A percentile compares a stretch with the other conserved stretches of the same genome.
phyloP scores from a whole-genome alignment of 2,797 vertebrate species.

The Muscicapa striata region DNA sequence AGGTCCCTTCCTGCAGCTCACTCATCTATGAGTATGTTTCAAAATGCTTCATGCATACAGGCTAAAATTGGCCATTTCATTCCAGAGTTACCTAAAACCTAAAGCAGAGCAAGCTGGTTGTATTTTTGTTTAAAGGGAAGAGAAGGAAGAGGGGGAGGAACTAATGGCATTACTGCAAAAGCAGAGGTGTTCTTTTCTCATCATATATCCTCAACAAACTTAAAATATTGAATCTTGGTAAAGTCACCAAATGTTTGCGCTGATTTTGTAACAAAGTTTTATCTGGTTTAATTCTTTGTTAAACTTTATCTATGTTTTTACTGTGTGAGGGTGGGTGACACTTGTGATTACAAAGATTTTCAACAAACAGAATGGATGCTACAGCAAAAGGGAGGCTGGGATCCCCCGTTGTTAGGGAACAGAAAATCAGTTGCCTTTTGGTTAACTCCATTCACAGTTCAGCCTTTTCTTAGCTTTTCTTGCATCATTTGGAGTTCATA shows the following conservation, averaged over 20 bases:
- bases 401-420: rapidly evolving
- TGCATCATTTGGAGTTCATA: neutral
- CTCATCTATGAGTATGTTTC: neutral
- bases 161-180: neutral
- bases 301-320: neutral
- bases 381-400: neutral
- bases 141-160: neutral
- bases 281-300: neutral
- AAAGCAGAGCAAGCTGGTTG: neutral
- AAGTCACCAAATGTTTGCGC: neutral
- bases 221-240: neutral
- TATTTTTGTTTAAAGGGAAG: neutral
- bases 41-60: neutral
- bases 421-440: neutral
- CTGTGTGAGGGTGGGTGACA: neutral
- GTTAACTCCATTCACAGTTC: neutral
- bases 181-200: neutral
- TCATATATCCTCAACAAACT: neutral
- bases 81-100: neutral
- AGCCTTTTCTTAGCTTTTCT: neutral
- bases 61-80: neutral
- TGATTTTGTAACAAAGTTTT: neutral
- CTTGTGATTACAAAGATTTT: neutral
- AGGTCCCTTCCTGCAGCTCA: neutral
- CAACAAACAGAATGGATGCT: neutral